These are phyloP conservation scores for Endotricha flammealis DNA, from an alignment of 2,888 invertebrate genomes.

Conservation along the genomic window DNA sequence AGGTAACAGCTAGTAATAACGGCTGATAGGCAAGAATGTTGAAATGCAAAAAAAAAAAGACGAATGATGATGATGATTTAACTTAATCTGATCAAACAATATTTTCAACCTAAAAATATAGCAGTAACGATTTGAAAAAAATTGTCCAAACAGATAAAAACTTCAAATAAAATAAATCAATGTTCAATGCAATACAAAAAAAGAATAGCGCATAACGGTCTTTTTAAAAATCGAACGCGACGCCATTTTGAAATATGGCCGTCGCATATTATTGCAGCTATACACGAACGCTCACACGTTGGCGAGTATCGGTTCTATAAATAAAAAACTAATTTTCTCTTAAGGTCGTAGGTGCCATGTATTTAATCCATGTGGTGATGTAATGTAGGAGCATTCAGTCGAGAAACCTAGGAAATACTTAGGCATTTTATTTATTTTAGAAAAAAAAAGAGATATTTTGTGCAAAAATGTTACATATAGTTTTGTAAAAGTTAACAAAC, in stretches of 20 bases:
- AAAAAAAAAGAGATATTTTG: too few relatives aligned
- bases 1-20: too few relatives aligned
- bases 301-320: constrained; percentile 50
- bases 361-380: constrained; percentile 36
- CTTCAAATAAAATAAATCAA: constrained; percentile 29
- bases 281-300: constrained; percentile 47
- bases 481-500: too few relatives aligned
- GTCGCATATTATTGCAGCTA: constrained; percentile 49
- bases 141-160: constrained; percentile 19
- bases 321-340: constrained; percentile 69
- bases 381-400: constrained; percentile 15
- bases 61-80: too few relatives aligned
- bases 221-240: constrained; percentile 48
- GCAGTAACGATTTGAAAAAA: constrained; percentile 9
- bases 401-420: too few relatives aligned
- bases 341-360: constrained; percentile 48
- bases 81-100: constrained; percentile 1
- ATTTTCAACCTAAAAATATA: constrained; percentile 2
- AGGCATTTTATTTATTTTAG: too few relatives aligned
- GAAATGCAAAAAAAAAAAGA: too few relatives aligned
- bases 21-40: too few relatives aligned
- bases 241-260: constrained; percentile 62
- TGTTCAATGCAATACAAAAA: constrained; percentile 29
- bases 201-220: constrained; percentile 22
- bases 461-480: too few relatives aligned